Percentiles rank a stretch among this genome's conserved stretches.
Evolutionary conservation across 2,113 vertebrate genomes (phyloP).

Genomic region (Onychostoma macrolepis): DNA sequence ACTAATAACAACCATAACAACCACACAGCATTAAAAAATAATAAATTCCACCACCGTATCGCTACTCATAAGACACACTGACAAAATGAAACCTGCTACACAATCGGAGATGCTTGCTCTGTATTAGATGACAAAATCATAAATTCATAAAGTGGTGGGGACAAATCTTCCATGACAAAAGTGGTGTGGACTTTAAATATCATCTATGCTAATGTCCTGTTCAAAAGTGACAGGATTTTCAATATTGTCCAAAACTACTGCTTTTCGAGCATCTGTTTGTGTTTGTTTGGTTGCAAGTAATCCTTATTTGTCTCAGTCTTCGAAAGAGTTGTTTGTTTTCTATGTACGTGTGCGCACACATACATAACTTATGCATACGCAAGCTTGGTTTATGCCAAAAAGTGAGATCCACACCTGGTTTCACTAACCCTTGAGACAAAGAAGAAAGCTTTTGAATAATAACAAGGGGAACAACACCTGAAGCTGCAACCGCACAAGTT

Average conservation of each 20-base stretch:
- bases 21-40: constrained; percentile 4
- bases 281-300: constrained; percentile 6
- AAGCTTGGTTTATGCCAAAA: constrained; percentile 9
- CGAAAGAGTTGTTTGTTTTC: constrained; percentile 15
- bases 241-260: background rate
- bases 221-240: background rate
- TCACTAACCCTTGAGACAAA: constrained; percentile 37
- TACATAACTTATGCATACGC: constrained; percentile 28
- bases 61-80: background rate
- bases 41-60: background rate
- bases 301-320: constrained; percentile 18
- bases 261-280: background rate
- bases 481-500: constrained; percentile 3
- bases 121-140: background rate
- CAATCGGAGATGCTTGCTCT: background rate
- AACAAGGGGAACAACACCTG: constrained; percentile 35
- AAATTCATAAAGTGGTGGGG: background rate
- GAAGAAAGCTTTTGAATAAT: constrained; percentile 33
- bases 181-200: background rate
- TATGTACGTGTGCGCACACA: background rate
- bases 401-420: constrained; percentile 24
- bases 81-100: background rate
- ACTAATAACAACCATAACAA: background rate
- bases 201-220: background rate
- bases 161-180: background rate